Conservation (phyloP, 1,140 invertebrate species). For the Meloidogyne hapla region DNA sequence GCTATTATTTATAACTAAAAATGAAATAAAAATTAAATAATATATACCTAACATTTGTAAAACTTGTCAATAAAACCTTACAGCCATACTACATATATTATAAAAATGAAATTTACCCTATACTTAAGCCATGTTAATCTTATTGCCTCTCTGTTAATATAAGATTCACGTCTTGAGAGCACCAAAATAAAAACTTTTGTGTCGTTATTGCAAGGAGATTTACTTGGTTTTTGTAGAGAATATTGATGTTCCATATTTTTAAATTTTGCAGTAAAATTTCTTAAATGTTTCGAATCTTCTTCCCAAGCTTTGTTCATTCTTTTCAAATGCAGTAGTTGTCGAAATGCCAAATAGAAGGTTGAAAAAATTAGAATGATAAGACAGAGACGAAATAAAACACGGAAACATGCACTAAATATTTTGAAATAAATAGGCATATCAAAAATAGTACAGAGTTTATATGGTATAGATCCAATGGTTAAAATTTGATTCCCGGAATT, state of each 20-base stretch:
- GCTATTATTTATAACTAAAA: too few relatives aligned
- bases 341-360: not conserved
- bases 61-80: too few relatives aligned
- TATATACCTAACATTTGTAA: too few relatives aligned
- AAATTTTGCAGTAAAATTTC: not conserved
- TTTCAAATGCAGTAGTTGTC: not conserved
- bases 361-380: not conserved
- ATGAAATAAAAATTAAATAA: too few relatives aligned
- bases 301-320: not conserved
- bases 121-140: constrained; percentile 3
- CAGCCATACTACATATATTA: too few relatives aligned
- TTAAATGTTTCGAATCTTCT: not conserved
- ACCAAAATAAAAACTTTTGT: not conserved
- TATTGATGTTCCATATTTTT: not conserved
- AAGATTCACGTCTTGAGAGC: not conserved
- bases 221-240: not conserved
- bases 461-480: too few relatives aligned
- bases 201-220: not conserved
- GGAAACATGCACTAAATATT: not conserved
- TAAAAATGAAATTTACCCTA: not conserved
- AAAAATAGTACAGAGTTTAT: too few relatives aligned
- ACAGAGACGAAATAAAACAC: not conserved
- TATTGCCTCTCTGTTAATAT: constrained; percentile 3
- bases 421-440: too few relatives aligned
- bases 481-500: too few relatives aligned